These are phyloP conservation scores for Dyspetes luteomarginatus DNA, from an alignment of 2,888 invertebrate genomes.

Conservation along the genomic window DNA sequence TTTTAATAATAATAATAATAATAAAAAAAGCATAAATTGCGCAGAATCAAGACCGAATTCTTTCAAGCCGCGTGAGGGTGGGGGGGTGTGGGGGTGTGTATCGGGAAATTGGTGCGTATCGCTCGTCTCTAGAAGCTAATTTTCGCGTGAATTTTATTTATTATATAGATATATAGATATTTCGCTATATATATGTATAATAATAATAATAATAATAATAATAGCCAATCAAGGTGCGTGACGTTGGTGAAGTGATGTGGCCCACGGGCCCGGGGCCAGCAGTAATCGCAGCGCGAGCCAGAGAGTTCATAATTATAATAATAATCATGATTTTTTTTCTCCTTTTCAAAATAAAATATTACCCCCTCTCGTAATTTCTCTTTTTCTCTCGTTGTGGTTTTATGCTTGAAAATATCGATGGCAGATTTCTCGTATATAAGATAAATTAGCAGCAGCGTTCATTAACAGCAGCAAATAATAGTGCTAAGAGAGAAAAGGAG, in stretches of 20 bases:
- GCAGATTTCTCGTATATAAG: background rate
- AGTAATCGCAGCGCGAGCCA: constrained; percentile 66
- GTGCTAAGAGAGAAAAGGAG: background rate
- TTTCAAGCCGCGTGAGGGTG: constrained; percentile 63
- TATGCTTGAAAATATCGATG: background rate
- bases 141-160: constrained; percentile 74
- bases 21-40: too few species aligned
- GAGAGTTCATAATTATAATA: constrained; percentile 51
- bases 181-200: constrained; percentile 58
- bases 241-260: constrained; percentile 65
- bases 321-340: constrained; percentile 40
- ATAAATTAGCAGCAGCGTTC: background rate
- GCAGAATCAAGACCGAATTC: constrained; percentile 64
- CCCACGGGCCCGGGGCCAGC: constrained; percentile 64
- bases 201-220: constrained; percentile 30
- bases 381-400: constrained; percentile 20
- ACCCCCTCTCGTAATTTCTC: constrained; percentile 5
- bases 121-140: constrained; percentile 82
- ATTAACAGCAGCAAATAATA: constrained; percentile 5
- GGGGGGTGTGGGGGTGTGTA: constrained; percentile 65
- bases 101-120: constrained; percentile 76
- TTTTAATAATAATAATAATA: too few species aligned
- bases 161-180: constrained; percentile 46
- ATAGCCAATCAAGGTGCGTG: constrained; percentile 73
- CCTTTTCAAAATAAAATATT: constrained; percentile 11